Evolutionary conservation across 1,140 invertebrate genomes (phyloP), one percentile per base, ranked within the genome.

Genomic region (Pararge aegeria): DNA sequence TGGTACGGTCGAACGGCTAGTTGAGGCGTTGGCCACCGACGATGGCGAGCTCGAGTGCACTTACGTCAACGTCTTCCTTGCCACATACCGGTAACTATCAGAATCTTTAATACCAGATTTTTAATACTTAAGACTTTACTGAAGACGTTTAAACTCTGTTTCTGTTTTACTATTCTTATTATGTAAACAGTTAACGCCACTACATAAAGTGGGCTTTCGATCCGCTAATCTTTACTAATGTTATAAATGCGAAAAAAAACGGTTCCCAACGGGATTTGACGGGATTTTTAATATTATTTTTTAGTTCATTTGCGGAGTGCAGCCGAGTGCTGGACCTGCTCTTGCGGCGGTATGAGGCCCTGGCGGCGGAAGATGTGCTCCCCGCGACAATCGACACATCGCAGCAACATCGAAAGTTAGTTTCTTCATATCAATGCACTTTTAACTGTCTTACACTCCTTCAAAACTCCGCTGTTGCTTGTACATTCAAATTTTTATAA

Each of bases 21-120:
- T 99, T 15, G 98, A 98, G 87, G 96, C 96, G 63, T 88, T 99
- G 64, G 95, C 96, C 40, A 97, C 96, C 44, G 96, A 98, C 75
- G 96, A 98, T 75, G 97, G 97, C 24, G 97, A 99, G 89, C 91
- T 99, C 66, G 98, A 99, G 90, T 98, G 97, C 30, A 98, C 97
- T 6, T 99, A 99, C 88, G 97, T 99, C 80, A 99, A 99, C 85
- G 97, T 99, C 1, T 99, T 99, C 90, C 94, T 99, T 58, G 96
- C 97, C 42, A 98, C 97, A 0, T 98, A 98, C 83, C 92, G 97
- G 57, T 89, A 69, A 38, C 60, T 67, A 42, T 20, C 15, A 12
- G 20, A 52, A 40, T 49, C 18, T 50, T 10, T 37, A 9, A 4
- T 2, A 5, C 7, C n/a, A n/a, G n/a, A n/a, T 27, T 27, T 27